A percentile compares a stretch with the other conserved stretches of the same genome.
Evolutionary conservation across 2,797 vertebrate species (phyloP).

Genomic region (Malurus splendens): DNA sequence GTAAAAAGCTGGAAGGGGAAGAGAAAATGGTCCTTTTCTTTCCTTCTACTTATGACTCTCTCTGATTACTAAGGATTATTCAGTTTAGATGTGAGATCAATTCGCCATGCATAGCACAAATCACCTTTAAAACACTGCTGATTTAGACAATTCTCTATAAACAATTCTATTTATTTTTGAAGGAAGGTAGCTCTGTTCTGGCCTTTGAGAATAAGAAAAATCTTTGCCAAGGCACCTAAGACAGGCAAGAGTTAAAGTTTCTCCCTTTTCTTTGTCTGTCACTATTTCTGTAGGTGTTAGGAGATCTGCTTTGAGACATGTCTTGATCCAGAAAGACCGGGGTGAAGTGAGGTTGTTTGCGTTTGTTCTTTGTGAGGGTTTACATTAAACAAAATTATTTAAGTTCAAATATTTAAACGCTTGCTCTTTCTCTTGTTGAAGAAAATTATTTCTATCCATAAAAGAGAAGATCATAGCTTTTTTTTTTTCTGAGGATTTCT

Average conservation of each 20-base stretch:
- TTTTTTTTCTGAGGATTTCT: neutral
- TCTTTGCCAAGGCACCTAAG: neutral
- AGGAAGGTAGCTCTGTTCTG: neutral
- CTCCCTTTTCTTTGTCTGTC: neutral
- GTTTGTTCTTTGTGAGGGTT: neutral
- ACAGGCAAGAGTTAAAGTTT: neutral
- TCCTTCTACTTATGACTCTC: neutral
- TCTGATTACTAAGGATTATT: neutral
- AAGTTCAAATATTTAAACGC: neutral
- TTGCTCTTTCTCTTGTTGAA: neutral
- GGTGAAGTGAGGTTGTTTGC: neutral
- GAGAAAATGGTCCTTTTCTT: neutral
- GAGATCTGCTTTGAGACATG: neutral
- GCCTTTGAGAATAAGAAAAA: neutral
- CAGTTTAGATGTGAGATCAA: neutral
- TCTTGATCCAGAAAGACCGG: neutral
- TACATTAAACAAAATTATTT: neutral
- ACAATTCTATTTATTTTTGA: neutral
- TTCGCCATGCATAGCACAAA: accelerated
- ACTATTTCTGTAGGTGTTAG: neutral
- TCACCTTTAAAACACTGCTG: neutral
- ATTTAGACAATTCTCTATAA: neutral
- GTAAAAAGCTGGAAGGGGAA: neutral
- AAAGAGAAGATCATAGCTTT: neutral
- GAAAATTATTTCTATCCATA: neutral